Percentiles rank a stretch among this genome's conserved stretches.
phyloP scores from a whole-genome alignment of 2,113 vertebrate species.

The Tachuris rubrigastra region DNA sequence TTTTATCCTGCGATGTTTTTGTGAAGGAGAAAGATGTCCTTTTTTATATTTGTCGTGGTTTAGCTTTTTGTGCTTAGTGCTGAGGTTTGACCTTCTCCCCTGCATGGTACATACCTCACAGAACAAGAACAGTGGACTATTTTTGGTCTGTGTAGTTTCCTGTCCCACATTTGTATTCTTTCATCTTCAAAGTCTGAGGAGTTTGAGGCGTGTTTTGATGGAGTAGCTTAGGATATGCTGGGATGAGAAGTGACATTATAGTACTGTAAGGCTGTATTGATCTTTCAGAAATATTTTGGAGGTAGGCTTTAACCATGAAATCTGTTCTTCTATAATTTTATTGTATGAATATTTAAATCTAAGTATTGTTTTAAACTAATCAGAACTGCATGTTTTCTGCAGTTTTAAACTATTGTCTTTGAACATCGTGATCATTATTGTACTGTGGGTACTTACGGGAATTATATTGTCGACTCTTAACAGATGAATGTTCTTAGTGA shows the following conservation, averaged over 20 bases:
- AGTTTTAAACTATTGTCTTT: not conserved
- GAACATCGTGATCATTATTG: not conserved
- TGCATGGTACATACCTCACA: not conserved
- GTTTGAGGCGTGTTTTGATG: not conserved
- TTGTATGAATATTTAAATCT: not conserved
- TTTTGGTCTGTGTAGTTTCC: not conserved
- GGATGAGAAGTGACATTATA: not conserved
- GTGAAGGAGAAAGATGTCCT: not conserved
- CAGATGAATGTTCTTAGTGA: not conserved
- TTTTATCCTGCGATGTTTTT: not conserved
- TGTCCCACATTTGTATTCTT: not conserved
- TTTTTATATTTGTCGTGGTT: not conserved
- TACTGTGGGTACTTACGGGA: not conserved
- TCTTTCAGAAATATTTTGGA: not conserved
- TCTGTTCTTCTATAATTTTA: not conserved
- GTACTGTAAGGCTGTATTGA: not conserved
- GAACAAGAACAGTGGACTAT: not conserved
- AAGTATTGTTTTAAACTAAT: not conserved
- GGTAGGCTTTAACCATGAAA: not conserved
- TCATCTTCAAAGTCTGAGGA: not conserved
- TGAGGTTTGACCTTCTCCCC: not conserved
- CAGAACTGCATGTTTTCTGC: not conserved
- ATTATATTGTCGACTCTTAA: not conserved
- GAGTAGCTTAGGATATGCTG: not conserved
- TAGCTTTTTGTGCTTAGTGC: not conserved